Conservation (phyloP, 2,888 invertebrate species). For the Philonicus albiceps region DNA sequence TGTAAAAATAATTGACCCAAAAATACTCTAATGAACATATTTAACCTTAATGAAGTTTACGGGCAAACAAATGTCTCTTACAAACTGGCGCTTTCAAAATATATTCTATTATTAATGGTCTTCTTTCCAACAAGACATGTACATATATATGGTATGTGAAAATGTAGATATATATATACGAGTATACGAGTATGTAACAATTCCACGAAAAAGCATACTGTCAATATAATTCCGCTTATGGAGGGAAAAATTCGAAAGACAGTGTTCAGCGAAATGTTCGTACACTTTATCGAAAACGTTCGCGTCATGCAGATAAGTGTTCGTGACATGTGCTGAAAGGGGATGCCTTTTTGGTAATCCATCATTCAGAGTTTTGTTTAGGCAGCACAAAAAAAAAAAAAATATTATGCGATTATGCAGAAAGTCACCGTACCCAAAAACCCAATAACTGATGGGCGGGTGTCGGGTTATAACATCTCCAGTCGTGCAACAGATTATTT, state of each 20-base stretch:
- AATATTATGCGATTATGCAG: not conserved
- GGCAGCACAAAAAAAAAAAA: not conserved
- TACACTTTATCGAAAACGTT: not conserved
- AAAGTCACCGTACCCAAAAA: not conserved
- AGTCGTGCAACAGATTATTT: not conserved
- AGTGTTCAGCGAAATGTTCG: not conserved
- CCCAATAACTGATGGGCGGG: not conserved
- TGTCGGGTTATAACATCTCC: not conserved
- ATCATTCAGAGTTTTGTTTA: not conserved
- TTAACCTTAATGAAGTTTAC: not conserved
- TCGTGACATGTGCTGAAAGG: not conserved
- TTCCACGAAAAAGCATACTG: not conserved
- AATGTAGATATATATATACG: too few species aligned
- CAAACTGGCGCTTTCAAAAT: not conserved
- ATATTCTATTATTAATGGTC: not conserved
- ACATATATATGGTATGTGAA: too few species aligned
- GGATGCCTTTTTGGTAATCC: not conserved
- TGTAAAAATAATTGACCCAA: not conserved
- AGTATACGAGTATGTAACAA: not conserved
- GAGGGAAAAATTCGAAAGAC: not conserved
- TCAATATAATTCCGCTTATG: not conserved
- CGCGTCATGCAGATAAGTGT: not conserved
- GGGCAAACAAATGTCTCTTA: not conserved
- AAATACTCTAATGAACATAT: not conserved
- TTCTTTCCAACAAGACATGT: not conserved